Percentiles rank a stretch among this genome's conserved stretches.
phyloP scores from a whole-genome alignment of 2,113 vertebrate genomes.

The western clawed frog (Xenopus tropicalis) region UCB_Xtro_10.0 CM004450.2:3327001-3327500 shows the following conservation, averaged over 20 bases:
- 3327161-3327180: constrained; percentile 3
- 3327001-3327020: no score
- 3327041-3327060: no score
- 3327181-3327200: not conserved
- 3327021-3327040: no score
- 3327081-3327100: no score
- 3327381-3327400: no score
- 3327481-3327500: no score
- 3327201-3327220: not conserved
- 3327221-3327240: not conserved
- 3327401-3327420: no score
- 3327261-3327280: not conserved
- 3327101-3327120: not conserved
- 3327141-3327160: not conserved
- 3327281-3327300: constrained; percentile 1
- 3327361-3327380: not conserved
- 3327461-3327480: no score
- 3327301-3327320: constrained; percentile 22
- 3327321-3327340: constrained; percentile 22
- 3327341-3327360: not conserved
- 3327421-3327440: no score
- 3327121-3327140: not conserved
- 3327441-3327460: no score
- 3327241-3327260: constrained; percentile 18
- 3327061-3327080: no score